A percentile compares a stretch with the other conserved stretches of the same genome.
These are phyloP conservation scores for Amblyraja radiata DNA, from an alignment of 2,797 vertebrate species.

Conservation along the genomic window DNA sequence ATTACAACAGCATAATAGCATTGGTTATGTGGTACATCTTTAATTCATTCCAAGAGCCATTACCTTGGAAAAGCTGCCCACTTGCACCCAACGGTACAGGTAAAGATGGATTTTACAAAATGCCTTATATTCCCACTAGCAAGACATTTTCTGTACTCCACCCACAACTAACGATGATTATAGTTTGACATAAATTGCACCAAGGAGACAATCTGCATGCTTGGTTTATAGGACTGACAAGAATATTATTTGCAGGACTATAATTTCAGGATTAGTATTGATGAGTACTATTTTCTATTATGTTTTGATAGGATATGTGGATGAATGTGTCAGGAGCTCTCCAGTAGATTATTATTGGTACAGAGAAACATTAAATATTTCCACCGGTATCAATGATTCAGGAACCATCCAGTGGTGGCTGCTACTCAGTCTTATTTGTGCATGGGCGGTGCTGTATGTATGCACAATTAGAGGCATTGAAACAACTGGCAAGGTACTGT, in stretches of 20 bases:
- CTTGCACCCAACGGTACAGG: constrained; percentile 64
- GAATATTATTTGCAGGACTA: background rate
- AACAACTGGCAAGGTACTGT: constrained; percentile 81
- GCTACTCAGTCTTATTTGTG: constrained; percentile 66
- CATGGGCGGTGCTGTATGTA: constrained; percentile 74
- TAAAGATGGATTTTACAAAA: constrained; percentile 44
- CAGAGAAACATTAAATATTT: constrained; percentile 75
- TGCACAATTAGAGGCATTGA: constrained; percentile 82
- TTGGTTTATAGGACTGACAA: too few relatives aligned
- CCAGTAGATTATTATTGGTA: constrained; percentile 89
- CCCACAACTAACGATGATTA: background rate
- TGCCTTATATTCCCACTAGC: background rate
- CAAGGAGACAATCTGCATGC: background rate
- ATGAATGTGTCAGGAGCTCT: constrained; percentile 74
- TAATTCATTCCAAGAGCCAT: constrained; percentile 89
- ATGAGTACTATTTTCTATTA: background rate
- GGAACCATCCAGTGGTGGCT: constrained; percentile 79
- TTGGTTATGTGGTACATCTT: constrained; percentile 98
- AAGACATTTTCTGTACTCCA: background rate
- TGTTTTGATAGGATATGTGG: constrained; percentile 52
- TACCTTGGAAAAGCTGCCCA: constrained; percentile 79
- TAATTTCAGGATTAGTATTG: background rate
- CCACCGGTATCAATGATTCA: constrained; percentile 57
- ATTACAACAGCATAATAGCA: constrained; percentile 87
- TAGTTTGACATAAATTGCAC: background rate